Evolutionary conservation across 2,797 vertebrate species (phyloP).

Genomic region (Morus bassanus): DNA sequence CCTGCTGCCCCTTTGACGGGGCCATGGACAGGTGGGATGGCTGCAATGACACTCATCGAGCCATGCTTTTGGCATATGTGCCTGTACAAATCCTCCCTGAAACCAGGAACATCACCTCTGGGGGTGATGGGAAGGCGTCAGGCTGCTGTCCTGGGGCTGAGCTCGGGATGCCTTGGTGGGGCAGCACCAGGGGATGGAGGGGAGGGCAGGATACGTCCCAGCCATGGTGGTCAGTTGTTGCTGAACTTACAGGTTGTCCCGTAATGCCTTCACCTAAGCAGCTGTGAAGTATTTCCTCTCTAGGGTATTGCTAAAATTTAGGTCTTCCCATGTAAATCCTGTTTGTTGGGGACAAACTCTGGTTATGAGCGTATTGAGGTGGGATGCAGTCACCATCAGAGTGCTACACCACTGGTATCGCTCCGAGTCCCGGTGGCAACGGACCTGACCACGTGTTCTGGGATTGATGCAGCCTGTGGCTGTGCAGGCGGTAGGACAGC

Average conservation of each 20-base stretch:
- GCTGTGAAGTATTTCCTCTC: background rate
- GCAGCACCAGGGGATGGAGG: background rate
- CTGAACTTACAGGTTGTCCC: background rate
- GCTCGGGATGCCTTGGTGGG: fast-evolving
- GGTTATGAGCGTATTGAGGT: background rate
- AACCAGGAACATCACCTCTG: fast-evolving
- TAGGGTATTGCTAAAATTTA: background rate
- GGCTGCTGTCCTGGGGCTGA: background rate
- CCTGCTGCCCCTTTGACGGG: background rate
- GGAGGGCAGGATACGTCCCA: background rate
- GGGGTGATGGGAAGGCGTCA: fast-evolving
- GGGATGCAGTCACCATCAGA: background rate
- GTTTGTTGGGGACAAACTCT: background rate
- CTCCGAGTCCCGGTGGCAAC: fast-evolving
- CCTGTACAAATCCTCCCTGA: background rate
- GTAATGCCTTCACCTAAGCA: background rate
- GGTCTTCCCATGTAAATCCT: background rate
- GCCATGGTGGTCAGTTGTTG: fast-evolving
- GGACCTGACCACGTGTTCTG: background rate
- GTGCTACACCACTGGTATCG: fast-evolving
- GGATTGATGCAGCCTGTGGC: background rate
- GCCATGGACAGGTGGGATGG: background rate
- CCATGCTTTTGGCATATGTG: fast-evolving
- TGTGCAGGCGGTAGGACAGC: background rate
- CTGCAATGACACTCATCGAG: fast-evolving